Evolutionary conservation across 2,888 invertebrate genomes (phyloP).

Genomic region (Chrysolina oricalcia): DNA sequence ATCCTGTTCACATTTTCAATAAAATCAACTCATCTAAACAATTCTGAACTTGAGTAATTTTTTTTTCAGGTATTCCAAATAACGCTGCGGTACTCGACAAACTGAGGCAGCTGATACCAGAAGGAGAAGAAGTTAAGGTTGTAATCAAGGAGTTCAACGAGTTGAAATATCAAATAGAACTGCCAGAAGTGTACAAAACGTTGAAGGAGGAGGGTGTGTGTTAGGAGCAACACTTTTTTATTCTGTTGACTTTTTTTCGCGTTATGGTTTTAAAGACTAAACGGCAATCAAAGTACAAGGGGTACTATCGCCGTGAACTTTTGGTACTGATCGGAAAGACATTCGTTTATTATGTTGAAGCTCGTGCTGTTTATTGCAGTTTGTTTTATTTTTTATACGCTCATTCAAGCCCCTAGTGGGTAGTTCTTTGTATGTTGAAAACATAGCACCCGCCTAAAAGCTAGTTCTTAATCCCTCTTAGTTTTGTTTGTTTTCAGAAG

Average conservation of each 20-base stretch:
- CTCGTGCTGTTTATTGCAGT: not conserved
- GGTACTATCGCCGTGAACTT: not conserved
- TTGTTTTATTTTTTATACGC: not conserved
- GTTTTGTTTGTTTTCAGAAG: too few species aligned
- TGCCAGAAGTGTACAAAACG: slow-evolving; percentile 56
- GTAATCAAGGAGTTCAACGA: slow-evolving; percentile 45
- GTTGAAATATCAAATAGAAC: slow-evolving; percentile 54
- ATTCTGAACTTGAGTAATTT: not conserved
- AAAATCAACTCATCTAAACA: too few species aligned
- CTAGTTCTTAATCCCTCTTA: too few species aligned
- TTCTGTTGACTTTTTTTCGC: not conserved
- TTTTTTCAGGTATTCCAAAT: slow-evolving; percentile 53
- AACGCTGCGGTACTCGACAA: slow-evolving; percentile 42
- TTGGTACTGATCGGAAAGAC: not conserved
- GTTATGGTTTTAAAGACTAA: not conserved
- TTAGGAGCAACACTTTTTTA: slow-evolving; percentile 5
- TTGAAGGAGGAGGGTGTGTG: slow-evolving; percentile 49
- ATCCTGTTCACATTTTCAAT: too few species aligned
- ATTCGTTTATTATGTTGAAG: not conserved
- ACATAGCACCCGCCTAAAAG: too few species aligned
- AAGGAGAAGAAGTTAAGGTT: slow-evolving; percentile 52
- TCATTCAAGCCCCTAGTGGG: too few species aligned
- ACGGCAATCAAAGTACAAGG: not conserved
- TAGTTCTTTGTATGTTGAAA: too few species aligned
- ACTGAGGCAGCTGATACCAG: slow-evolving; percentile 49